A percentile compares a stretch with the other conserved stretches of the same genome.
These are phyloP conservation scores for Drosophila sproati DNA, from an alignment of 1,140 invertebrate species.

Conservation along the genomic window DNA sequence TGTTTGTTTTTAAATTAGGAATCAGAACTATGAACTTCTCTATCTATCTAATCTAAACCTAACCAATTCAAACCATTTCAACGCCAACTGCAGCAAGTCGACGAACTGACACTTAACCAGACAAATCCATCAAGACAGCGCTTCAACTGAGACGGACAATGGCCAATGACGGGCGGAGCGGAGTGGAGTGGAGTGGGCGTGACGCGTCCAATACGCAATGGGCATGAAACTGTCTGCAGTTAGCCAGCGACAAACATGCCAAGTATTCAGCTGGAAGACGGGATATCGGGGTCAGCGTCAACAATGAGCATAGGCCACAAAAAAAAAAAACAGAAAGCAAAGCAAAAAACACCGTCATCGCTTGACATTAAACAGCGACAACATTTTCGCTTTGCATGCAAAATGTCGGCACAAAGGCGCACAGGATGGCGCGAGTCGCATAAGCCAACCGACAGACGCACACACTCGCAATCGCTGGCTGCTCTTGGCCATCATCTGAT, in stretches of 20 bases:
- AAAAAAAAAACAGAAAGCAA: conserved; percentile 6
- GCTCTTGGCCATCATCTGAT: conserved; percentile 41
- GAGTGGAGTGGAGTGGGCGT: not conserved
- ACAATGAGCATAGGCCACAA: conserved; percentile 20
- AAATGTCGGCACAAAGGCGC: conserved; percentile 73
- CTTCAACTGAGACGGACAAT: conserved; percentile 17
- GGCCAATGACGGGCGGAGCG: not conserved
- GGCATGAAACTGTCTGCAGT: conserved; percentile 64
- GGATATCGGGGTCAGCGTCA: conserved; percentile 13
- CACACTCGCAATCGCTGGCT: conserved; percentile 45
- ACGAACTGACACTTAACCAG: conserved; percentile 55
- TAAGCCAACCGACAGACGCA: conserved; percentile 74
- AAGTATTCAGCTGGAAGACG: conserved; percentile 40
- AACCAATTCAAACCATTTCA: conserved; percentile 8
- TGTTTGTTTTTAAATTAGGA: too few species aligned
- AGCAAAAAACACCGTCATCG: conserved; percentile 48
- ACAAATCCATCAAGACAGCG: conserved; percentile 72
- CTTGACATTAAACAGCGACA: conserved; percentile 81
- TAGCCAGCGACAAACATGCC: conserved; percentile 32
- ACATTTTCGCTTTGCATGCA: conserved; percentile 76
- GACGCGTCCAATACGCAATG: conserved; percentile 42
- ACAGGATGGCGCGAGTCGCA: conserved; percentile 59
- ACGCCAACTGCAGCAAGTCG: conserved; percentile 37
- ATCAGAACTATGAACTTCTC: too few species aligned
- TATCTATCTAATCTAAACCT: too few species aligned